These are phyloP conservation scores for Rostratula benghalensis DNA, from an alignment of 2,113 vertebrate genomes.

Conservation along the genomic window DNA sequence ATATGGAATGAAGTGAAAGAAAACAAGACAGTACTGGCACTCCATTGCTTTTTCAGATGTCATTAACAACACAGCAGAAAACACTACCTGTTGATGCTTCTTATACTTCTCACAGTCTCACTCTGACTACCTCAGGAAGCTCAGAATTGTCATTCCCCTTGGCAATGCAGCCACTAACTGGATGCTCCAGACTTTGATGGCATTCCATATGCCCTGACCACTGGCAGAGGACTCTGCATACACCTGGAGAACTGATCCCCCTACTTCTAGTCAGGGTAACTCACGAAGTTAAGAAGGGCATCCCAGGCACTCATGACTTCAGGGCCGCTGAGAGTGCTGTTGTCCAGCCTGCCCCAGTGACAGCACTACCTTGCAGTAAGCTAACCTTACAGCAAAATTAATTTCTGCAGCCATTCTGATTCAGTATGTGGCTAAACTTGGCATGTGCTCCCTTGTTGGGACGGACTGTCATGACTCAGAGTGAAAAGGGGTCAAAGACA, in stretches of 20 bases:
- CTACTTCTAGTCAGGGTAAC: neutral
- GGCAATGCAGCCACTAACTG: neutral
- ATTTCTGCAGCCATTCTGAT: neutral
- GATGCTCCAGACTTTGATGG: neutral
- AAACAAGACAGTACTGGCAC: neutral
- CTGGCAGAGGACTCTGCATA: neutral
- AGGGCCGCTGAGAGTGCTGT: fast-evolving
- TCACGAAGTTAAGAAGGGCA: neutral
- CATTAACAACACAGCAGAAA: neutral
- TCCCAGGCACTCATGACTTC: neutral
- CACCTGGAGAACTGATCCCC: neutral
- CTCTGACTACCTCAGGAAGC: neutral
- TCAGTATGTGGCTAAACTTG: neutral
- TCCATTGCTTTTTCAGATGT: neutral
- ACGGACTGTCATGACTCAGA: neutral
- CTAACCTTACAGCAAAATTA: neutral
- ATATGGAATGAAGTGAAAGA: neutral
- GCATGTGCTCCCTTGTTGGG: neutral
- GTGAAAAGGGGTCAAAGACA: neutral
- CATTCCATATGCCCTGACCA: neutral
- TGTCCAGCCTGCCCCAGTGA: neutral
- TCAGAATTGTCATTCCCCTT: neutral
- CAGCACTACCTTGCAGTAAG: neutral
- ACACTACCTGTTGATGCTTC: neutral
- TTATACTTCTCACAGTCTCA: neutral